phyloP scores from a whole-genome alignment of 2,888 invertebrate genomes.

The Glyphotaelius pellucidus region DNA sequence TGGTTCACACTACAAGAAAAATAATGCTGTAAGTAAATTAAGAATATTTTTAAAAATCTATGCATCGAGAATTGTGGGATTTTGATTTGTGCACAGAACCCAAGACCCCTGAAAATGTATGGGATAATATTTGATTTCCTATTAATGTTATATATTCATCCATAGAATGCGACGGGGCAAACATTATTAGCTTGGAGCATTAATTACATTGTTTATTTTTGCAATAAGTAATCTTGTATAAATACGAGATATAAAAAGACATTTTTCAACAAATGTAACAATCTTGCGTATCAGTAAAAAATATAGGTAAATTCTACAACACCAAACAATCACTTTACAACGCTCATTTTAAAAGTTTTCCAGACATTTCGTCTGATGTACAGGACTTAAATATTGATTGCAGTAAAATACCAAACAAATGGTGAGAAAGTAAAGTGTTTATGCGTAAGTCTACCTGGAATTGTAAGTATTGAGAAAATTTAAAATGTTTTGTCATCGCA shows the following conservation, averaged over 20 bases:
- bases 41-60: too few species aligned
- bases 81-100: neutral
- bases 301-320: neutral
- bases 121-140: neutral
- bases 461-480: neutral
- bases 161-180: too few species aligned
- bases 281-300: neutral
- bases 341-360: neutral
- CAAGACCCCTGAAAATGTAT: neutral
- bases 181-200: neutral
- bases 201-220: neutral
- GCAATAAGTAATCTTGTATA: neutral
- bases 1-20: too few species aligned
- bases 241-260: neutral
- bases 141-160: neutral
- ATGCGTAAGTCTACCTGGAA: neutral
- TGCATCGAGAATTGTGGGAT: neutral
- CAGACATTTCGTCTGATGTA: neutral
- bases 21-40: too few species aligned
- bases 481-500: conserved; percentile 11
- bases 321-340: neutral
- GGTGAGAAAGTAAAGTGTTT: neutral
- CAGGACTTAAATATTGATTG: neutral
- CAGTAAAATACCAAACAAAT: neutral
- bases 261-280: neutral